These are phyloP conservation scores for Taphrorychus bicolor DNA, from an alignment of 2,888 invertebrate species.

Conservation along the genomic window DNA sequence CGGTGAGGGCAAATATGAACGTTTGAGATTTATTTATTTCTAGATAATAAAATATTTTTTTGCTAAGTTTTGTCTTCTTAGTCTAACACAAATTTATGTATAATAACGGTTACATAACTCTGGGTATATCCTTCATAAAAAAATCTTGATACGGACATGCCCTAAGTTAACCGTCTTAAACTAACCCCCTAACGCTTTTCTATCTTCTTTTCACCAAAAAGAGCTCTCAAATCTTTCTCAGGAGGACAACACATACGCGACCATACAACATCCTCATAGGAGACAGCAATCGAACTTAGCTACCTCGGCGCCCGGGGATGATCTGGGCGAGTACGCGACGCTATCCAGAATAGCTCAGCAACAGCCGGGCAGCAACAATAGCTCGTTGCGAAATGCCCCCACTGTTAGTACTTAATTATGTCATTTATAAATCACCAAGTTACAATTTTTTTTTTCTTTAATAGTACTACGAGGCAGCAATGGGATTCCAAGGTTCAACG, in stretches of 20 bases:
- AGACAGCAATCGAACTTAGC: conserved; percentile 57
- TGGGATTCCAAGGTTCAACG: conserved; percentile 74
- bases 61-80: too few species aligned
- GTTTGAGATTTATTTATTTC: too few species aligned
- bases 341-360: conserved; percentile 61
- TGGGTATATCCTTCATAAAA: background rate
- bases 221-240: conserved; percentile 52
- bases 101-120: too few species aligned
- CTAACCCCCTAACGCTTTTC: conserved; percentile 14
- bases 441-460: background rate
- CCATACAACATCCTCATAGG: conserved; percentile 72
- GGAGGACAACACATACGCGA: conserved; percentile 82
- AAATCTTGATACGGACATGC: background rate
- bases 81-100: too few species aligned
- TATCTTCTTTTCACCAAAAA: conserved; percentile 33
- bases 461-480: conserved; percentile 68
- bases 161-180: background rate
- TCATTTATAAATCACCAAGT: background rate
- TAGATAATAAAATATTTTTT: too few species aligned
- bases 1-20: too few species aligned
- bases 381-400: conserved; percentile 64
- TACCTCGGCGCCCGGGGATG: conserved; percentile 60
- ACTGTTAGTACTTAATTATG: conserved; percentile 58
- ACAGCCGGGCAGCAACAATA: conserved; percentile 59
- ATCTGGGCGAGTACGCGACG: conserved; percentile 71